Evolutionary conservation across 37 sponge, comb jelly and placozoan genomes (phyloP).

Genomic region (Ianthella basta): DNA sequence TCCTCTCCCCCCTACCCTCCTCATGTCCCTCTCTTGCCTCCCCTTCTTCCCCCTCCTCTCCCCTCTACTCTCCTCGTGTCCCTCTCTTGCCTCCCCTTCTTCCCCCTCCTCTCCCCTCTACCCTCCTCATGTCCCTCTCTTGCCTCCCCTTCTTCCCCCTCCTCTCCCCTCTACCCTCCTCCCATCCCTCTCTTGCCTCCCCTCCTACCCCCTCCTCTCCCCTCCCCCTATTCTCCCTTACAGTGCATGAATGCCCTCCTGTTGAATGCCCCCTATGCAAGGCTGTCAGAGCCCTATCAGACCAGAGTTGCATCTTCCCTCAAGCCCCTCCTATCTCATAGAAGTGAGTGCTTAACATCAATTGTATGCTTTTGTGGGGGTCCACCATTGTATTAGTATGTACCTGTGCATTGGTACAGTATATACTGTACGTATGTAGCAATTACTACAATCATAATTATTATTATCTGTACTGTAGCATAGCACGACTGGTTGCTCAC

Average conservation of each 20-base stretch:
- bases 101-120: neutral
- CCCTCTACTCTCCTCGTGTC: too few relatives aligned
- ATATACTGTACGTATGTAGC: too few relatives aligned
- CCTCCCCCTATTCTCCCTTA: neutral
- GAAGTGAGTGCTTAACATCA: slow-evolving; percentile 35
- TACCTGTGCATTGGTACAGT: neutral
- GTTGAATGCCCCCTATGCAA: slow-evolving; percentile 63
- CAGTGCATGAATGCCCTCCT: slow-evolving; percentile 36
- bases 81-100: neutral
- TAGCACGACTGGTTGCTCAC: too few relatives aligned
- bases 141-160: neutral
- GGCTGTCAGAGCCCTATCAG: slow-evolving; percentile 56
- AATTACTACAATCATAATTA: too few relatives aligned
- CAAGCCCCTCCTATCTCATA: slow-evolving; percentile 20
- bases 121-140: too few relatives aligned
- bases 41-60: too few relatives aligned
- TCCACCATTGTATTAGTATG: neutral
- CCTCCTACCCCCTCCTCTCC: neutral
- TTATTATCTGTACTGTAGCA: too few relatives aligned
- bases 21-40: too few relatives aligned
- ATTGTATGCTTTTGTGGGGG: neutral
- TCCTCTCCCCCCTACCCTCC: slow-evolving; percentile 4
- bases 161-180: neutral
- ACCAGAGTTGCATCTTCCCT: slow-evolving; percentile 37
- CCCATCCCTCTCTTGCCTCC: neutral